These are phyloP conservation scores for Metridium senile DNA, from an alignment of 92 coral and sea anemone species.

Conservation along the genomic window DNA sequence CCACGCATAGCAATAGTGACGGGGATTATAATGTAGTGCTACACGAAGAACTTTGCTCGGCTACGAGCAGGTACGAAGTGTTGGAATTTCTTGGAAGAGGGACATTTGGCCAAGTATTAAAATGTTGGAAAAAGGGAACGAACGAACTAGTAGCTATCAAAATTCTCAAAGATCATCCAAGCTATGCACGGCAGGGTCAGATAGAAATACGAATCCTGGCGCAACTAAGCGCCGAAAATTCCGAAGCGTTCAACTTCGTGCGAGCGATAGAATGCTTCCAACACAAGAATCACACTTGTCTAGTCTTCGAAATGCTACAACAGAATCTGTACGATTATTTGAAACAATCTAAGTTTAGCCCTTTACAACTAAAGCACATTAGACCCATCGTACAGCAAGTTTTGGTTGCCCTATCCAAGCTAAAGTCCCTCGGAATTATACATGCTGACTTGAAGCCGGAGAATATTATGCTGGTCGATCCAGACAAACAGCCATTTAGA, in stretches of 20 bases:
- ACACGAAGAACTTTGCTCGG: slow-evolving; percentile 87
- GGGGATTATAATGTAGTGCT: slow-evolving; percentile 96
- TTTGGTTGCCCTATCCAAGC: slow-evolving; percentile 89
- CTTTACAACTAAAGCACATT: slow-evolving; percentile 85
- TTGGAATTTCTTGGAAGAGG: slow-evolving; percentile 98
- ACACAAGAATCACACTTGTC: slow-evolving; percentile 93
- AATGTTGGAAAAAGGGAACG: slow-evolving; percentile 99
- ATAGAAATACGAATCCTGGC: slow-evolving; percentile 96
- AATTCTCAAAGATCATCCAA: slow-evolving; percentile 95
- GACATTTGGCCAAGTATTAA: slow-evolving; percentile 96
- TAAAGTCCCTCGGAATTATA: slow-evolving; percentile 84
- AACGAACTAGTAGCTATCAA: slow-evolving; percentile 94
- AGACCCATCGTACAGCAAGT: slow-evolving; percentile 98
- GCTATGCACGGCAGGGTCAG: slow-evolving; percentile 98
- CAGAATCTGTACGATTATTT: slow-evolving; percentile 95
- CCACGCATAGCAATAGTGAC: slow-evolving; percentile 74
- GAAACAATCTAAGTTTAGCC: slow-evolving; percentile 95
- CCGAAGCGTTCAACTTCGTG: slow-evolving; percentile 96
- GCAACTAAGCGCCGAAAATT: slow-evolving; percentile 93
- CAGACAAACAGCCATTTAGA: slow-evolving; percentile 92
- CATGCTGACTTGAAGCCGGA: slow-evolving; percentile 98
- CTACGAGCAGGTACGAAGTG: slow-evolving; percentile 93
- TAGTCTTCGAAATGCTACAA: slow-evolving; percentile 97
- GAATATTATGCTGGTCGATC: slow-evolving; percentile 95
- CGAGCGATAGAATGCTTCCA: slow-evolving; percentile 98